Evolutionary conservation across 30 jellyfish, hydroid and myxozoan genomes (phyloP), one percentile per base, ranked within the genome.

Genomic region (Euphysa ruthae): DNA sequence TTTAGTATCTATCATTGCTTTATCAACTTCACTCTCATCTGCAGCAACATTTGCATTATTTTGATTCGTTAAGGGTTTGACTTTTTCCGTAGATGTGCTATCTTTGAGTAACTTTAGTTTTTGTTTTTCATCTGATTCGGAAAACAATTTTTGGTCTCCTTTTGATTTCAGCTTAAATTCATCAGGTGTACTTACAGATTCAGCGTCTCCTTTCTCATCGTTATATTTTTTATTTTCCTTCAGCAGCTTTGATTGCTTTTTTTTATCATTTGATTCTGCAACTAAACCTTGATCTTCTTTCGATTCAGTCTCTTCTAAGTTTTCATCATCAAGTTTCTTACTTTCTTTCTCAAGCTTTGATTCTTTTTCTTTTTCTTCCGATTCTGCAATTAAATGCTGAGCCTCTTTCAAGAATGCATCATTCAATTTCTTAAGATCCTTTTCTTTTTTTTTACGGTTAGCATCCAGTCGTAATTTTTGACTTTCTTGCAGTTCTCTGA

Each of bases 381-480:
- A 24, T 24, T 58, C 46, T 24, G 26, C 43, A 10, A 32, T 58
- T 24, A 24, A 24, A 24, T 32, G 26, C 31, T 20, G 13, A 1
- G 46, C 42, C 13, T 58, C 42, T n/a, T 24, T 58, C 19, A 24
- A 24, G 10, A 58, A 24, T 23, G 35, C 72, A 24, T 58, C 46
- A 32, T 24, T 58, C 26, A 58, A 24, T 25, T 58, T 35, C 18
- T 58, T 58, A 15, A 13, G 2, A 3, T 58, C 72, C 6, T 19
- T 58, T 34, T 58, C 72, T 24, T 58, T 34, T n/a, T 23, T 58
- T 58, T 58, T 58, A 23, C 23, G 18, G 23, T 46, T 46, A n/a
- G 23, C 18, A n/a, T 46, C 10, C 23, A 29, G 28, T 46, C 23
- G 18, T 4, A 46, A 10, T 29, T 23, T 23, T 24, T 58, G 72